These are phyloP conservation scores for Scomberomorus guttatus DNA, from an alignment of 2,797 vertebrate genomes.

Conservation along the genomic window DNA sequence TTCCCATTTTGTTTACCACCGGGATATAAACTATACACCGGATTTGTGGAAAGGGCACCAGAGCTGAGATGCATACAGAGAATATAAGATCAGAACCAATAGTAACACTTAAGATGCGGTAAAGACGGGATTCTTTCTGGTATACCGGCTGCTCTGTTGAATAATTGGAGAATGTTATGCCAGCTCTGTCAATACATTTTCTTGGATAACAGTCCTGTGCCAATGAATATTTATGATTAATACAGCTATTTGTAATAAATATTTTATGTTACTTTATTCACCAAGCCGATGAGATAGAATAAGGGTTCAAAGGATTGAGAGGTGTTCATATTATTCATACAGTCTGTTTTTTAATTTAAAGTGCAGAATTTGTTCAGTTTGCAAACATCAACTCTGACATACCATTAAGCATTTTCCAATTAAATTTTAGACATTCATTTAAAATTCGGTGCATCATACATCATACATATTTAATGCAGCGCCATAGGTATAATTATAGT, in stretches of 20 bases:
- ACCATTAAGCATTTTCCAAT: not conserved
- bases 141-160: slow-evolving; percentile 47
- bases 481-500: not conserved
- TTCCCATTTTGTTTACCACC: slow-evolving; percentile 33
- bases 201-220: slow-evolving; percentile 61
- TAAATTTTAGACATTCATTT: not conserved
- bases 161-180: slow-evolving; percentile 78
- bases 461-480: not conserved
- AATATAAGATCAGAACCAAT: slow-evolving; percentile 42
- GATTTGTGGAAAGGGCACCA: slow-evolving; percentile 37
- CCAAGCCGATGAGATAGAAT: slow-evolving; percentile 51
- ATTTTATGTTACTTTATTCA: slow-evolving; percentile 78
- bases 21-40: slow-evolving; percentile 38
- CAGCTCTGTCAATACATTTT: slow-evolving; percentile 68
- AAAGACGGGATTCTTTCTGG: slow-evolving; percentile 42
- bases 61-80: slow-evolving; percentile 37
- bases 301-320: slow-evolving; percentile 36
- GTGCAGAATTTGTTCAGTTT: not conserved
- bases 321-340: slow-evolving; percentile 40
- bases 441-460: not conserved
- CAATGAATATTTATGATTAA: slow-evolving; percentile 83
- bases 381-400: slow-evolving; percentile 4
- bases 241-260: slow-evolving; percentile 80
- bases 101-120: slow-evolving; percentile 31
- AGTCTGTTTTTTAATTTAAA: not conserved